Conservation (phyloP, 2,113 vertebrate genomes). For the Leiothrix lutea region DNA sequence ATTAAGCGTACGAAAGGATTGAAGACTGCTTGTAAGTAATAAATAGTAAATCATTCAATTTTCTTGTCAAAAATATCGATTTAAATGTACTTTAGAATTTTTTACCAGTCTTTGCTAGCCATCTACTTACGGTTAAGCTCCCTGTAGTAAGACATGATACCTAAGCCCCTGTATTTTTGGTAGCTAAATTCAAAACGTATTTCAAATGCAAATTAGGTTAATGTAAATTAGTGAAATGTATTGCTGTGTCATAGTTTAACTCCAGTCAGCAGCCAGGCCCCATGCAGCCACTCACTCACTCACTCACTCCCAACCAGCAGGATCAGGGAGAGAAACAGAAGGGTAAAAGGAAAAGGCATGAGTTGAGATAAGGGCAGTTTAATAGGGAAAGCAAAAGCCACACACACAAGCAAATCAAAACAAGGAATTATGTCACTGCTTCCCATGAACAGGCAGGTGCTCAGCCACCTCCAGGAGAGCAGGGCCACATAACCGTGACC, state of each 20-base stretch:
- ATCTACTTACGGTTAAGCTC: neutral
- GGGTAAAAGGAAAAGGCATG: neutral
- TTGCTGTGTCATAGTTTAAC: neutral
- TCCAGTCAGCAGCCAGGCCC: neutral
- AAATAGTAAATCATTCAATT: neutral
- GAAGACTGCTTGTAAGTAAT: neutral
- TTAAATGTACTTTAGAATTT: neutral
- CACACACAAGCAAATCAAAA: neutral
- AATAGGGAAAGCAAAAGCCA: neutral
- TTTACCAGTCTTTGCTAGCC: neutral
- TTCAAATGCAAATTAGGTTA: neutral
- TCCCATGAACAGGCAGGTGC: neutral
- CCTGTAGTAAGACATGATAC: neutral
- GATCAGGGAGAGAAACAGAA: neutral
- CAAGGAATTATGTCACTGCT: neutral
- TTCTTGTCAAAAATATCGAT: neutral
- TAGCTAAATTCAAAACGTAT: neutral
- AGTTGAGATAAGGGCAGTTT: neutral
- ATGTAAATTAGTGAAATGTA: neutral
- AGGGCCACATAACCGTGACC: accelerated
- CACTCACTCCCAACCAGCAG: neutral
- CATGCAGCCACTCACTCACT: accelerated
- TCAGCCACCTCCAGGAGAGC: neutral
- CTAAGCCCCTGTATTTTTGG: neutral
- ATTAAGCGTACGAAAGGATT: neutral